phyloP scores from a whole-genome alignment of 2,888 invertebrate genomes.

The Nemotelus nigrinus region DNA sequence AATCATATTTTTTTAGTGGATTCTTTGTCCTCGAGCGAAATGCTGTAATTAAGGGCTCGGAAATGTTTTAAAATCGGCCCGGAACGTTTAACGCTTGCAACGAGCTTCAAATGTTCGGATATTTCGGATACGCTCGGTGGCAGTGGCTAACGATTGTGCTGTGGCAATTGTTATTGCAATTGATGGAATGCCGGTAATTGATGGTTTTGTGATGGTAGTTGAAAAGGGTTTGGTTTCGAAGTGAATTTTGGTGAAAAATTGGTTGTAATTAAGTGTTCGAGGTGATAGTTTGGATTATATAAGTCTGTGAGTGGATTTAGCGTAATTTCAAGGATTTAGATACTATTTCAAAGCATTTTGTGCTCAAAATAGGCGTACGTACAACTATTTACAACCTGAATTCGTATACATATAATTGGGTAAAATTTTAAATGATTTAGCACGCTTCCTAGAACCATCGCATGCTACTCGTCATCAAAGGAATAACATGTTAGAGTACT shows the following conservation, averaged over 20 bases:
- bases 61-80: constrained; percentile 10
- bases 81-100: neutral
- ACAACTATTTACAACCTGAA: too few species aligned
- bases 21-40: neutral
- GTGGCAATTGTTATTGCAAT: too few species aligned
- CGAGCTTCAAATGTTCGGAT: neutral
- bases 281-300: neutral
- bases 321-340: too few species aligned
- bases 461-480: too few species aligned
- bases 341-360: too few species aligned
- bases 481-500: too few species aligned
- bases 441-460: too few species aligned
- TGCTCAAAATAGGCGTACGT: too few species aligned
- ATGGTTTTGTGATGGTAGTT: neutral
- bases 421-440: too few species aligned
- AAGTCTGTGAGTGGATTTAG: too few species aligned
- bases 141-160: neutral
- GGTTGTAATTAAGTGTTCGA: neutral
- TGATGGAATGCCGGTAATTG: neutral
- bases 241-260: neutral
- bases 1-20: neutral
- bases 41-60: constrained; percentile 8
- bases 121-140: neutral
- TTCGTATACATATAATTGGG: too few species aligned
- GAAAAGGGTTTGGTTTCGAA: neutral